These are phyloP conservation scores for Siniperca chuatsi DNA, from an alignment of 2,113 vertebrate species.

Conservation along the genomic window DNA sequence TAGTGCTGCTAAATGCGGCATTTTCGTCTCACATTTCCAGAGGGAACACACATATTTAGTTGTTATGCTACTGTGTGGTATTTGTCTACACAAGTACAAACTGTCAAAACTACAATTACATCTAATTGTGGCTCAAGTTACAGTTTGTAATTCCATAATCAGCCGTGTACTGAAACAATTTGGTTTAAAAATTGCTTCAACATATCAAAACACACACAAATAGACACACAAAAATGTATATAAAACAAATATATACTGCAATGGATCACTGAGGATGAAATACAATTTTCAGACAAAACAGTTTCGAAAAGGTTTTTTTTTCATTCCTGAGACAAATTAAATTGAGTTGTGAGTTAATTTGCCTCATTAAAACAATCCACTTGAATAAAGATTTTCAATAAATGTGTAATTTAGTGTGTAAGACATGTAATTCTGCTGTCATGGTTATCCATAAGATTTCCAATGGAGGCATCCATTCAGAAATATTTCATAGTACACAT, in stretches of 20 bases:
- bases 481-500: background rate
- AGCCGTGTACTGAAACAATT: constrained; percentile 4
- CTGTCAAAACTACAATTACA: constrained; percentile 27
- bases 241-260: constrained; percentile 13
- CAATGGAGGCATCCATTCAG: background rate
- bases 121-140: constrained; percentile 36
- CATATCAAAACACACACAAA: constrained; percentile 26
- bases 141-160: constrained; percentile 44
- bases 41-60: constrained; percentile 4
- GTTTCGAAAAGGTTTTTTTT: background rate
- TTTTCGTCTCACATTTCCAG: constrained; percentile 19
- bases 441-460: background rate
- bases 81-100: constrained; percentile 34
- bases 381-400: constrained; percentile 3
- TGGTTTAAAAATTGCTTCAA: constrained; percentile 12
- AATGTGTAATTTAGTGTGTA: background rate
- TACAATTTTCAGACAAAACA: background rate
- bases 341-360: background rate
- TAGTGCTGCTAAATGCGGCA: constrained; percentile 4
- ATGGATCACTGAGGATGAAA: background rate
- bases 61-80: constrained; percentile 12
- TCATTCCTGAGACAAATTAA: background rate
- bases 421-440: background rate
- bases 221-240: constrained; percentile 1
- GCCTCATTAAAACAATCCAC: background rate